Conservation (phyloP, 1,140 invertebrate genomes). For the Prorops nasuta region DNA sequence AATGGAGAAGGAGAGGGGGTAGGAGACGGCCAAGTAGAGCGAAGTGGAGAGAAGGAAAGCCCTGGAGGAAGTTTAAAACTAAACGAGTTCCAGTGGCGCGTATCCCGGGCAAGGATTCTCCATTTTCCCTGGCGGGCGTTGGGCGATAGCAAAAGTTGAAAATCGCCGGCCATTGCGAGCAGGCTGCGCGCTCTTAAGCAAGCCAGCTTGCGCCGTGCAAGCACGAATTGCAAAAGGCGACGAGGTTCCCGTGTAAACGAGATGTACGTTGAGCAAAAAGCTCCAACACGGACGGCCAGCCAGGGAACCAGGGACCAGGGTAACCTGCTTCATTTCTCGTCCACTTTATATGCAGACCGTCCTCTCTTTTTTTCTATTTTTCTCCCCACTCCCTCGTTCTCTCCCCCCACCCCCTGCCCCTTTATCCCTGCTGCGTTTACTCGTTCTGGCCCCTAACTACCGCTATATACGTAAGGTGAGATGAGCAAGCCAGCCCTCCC, state of each 20-base stretch:
- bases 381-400: background rate
- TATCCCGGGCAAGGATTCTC: conserved; percentile 30
- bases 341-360: conserved; percentile 54
- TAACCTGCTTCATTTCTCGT: conserved; percentile 51
- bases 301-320: conserved; percentile 13
- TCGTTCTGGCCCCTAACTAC: too few relatives aligned
- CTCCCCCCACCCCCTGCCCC: conserved; percentile 2
- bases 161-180: conserved; percentile 41
- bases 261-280: conserved; percentile 32
- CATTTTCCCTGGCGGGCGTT: conserved; percentile 38
- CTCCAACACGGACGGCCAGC: background rate
- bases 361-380: conserved; percentile 21
- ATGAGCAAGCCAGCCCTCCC: too few relatives aligned
- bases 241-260: conserved; percentile 32
- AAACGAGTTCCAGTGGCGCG: conserved; percentile 29
- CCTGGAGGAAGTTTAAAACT: conserved; percentile 33
- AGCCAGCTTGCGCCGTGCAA: conserved; percentile 9
- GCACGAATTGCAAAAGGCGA: background rate
- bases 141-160: conserved; percentile 48
- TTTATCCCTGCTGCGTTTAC: too few relatives aligned
- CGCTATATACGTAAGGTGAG: too few relatives aligned
- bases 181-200: conserved; percentile 33
- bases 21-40: conserved; percentile 11
- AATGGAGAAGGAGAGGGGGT: conserved; percentile 5
- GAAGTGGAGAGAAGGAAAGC: conserved; percentile 14